These are phyloP conservation scores for Melanotaenia boesemani DNA, from an alignment of 2,797 vertebrate genomes.

Conservation along the genomic window DNA sequence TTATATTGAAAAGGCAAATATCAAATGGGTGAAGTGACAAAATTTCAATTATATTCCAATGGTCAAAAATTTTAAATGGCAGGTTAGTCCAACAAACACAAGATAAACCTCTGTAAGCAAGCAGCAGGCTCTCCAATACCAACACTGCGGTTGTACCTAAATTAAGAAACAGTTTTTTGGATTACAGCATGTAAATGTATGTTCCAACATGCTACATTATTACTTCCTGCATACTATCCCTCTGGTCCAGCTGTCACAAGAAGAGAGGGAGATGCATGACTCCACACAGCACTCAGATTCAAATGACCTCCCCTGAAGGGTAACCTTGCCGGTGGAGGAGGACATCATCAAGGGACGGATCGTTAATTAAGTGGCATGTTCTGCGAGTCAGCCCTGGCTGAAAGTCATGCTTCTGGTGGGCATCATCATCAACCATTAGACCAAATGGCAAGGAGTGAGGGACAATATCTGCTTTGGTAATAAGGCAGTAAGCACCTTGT, in stretches of 20 bases:
- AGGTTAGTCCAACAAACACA: slow-evolving; percentile 10
- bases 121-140: slow-evolving; percentile 3
- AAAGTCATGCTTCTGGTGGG: slow-evolving; percentile 15
- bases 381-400: slow-evolving; percentile 25
- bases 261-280: slow-evolving; percentile 21
- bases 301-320: slow-evolving; percentile 45
- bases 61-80: neutral
- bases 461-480: slow-evolving; percentile 10
- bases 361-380: slow-evolving; percentile 52
- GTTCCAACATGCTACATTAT: slow-evolving; percentile 17
- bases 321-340: slow-evolving; percentile 32
- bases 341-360: slow-evolving; percentile 38
- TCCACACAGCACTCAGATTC: slow-evolving; percentile 25
- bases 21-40: neutral
- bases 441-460: slow-evolving; percentile 10
- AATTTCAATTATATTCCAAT: neutral
- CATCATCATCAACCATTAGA: slow-evolving; percentile 32
- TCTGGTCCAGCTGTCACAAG: slow-evolving; percentile 32
- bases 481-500: slow-evolving; percentile 24
- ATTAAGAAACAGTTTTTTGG: slow-evolving; percentile 27
- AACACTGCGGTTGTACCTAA: slow-evolving; percentile 1
- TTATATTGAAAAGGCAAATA: slow-evolving; percentile 5
- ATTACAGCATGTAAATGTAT: slow-evolving; percentile 25
- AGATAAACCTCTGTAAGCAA: slow-evolving; percentile 1
- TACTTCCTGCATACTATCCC: slow-evolving; percentile 41